A percentile compares a stretch with the other conserved stretches of the same genome.
Evolutionary conservation across 2,113 vertebrate genomes (phyloP).

Genomic region (Vanacampus margaritifer): DNA sequence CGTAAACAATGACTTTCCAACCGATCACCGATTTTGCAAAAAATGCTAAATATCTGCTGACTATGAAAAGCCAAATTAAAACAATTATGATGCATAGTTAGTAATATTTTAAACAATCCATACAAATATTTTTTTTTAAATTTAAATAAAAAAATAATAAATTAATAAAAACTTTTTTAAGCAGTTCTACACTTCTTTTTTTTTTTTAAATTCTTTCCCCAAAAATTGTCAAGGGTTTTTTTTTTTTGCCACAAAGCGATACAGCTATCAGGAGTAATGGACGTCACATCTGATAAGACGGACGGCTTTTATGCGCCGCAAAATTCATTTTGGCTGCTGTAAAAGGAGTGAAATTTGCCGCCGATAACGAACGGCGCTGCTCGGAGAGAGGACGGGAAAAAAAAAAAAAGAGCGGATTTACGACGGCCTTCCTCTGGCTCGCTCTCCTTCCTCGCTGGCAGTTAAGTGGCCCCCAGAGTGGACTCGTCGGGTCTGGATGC

Average conservation of each 20-base stretch:
- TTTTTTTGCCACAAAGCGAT: constrained; percentile 15
- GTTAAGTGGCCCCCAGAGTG: constrained; percentile 71
- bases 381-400: constrained; percentile 33
- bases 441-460: constrained; percentile 65
- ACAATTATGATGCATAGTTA: no score
- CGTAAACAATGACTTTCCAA: no score
- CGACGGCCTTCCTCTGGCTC: constrained; percentile 54
- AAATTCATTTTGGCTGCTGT: constrained; percentile 55
- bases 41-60: no score
- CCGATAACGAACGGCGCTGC: constrained; percentile 20
- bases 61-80: no score
- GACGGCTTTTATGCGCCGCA: constrained; percentile 47
- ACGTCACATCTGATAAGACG: constrained; percentile 54
- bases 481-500: constrained; percentile 56
- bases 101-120: no score
- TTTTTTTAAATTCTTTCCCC: no score
- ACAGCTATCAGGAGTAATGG: constrained; percentile 53
- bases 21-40: no score
- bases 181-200: no score
- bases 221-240: constrained; percentile 2
- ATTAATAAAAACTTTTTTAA: no score
- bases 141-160: no score
- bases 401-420: constrained; percentile 70
- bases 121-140: no score
- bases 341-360: constrained; percentile 32